Conservation (phyloP, 2,797 vertebrate genomes). For the Megaceryle alcyon region DNA sequence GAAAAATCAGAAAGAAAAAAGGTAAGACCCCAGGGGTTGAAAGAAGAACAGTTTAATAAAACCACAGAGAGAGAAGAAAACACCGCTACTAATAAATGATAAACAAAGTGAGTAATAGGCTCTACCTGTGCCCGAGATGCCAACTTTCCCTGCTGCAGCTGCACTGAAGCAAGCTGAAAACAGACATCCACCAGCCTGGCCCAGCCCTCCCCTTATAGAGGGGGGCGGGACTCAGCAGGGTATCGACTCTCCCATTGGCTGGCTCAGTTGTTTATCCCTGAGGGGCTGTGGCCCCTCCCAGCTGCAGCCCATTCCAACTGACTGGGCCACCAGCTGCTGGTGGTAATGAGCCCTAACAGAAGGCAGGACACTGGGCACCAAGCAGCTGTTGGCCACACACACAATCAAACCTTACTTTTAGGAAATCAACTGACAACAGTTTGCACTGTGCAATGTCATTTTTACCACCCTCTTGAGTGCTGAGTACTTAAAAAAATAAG, state of each 20-base stretch:
- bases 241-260: too few species aligned
- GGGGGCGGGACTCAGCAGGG: too few species aligned
- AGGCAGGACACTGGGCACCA: neutral
- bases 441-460: neutral
- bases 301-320: too few species aligned
- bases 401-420: neutral
- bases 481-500: neutral
- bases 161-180: neutral
- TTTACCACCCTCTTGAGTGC: neutral
- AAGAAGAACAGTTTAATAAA: neutral
- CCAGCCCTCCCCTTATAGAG: too few species aligned
- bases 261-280: too few species aligned
- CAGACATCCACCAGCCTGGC: neutral
- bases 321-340: too few species aligned
- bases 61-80: neutral
- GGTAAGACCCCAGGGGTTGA: neutral
- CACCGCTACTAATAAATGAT: neutral
- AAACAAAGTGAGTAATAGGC: neutral
- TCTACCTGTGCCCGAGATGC: neutral
- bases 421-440: neutral
- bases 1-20: neutral
- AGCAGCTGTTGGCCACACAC: neutral
- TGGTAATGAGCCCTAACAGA: too few species aligned
- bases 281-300: too few species aligned
- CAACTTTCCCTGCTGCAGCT: neutral